These are phyloP conservation scores for Sarcophaga bullata DNA, from an alignment of 1,140 invertebrate genomes.

Conservation along the genomic window DNA sequence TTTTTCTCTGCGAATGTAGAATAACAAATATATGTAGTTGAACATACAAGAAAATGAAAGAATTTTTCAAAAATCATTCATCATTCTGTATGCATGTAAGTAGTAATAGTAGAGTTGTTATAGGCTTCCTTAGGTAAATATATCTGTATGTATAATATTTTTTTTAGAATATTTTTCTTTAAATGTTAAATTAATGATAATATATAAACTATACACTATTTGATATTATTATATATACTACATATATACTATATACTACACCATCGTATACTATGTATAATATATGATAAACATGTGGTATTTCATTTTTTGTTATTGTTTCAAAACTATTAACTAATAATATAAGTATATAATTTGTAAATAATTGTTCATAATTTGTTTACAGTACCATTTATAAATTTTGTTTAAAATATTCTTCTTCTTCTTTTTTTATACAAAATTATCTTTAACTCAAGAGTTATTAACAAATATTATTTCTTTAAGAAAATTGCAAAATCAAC, in stretches of 20 bases:
- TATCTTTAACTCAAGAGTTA: conserved; percentile 29
- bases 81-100: neutral
- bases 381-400: conserved; percentile 24
- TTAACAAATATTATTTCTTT: conserved; percentile 7
- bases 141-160: neutral
- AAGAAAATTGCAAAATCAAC: conserved; percentile 19
- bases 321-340: conserved; percentile 22
- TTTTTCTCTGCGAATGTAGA: no score
- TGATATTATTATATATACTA: neutral
- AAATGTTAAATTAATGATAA: conserved; percentile 17
- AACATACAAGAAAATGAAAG: no score
- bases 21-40: no score
- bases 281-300: no score
- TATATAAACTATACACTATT: conserved; percentile 38
- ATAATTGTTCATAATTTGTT: conserved; percentile 35
- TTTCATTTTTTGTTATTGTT: conserved; percentile 29
- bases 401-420: neutral
- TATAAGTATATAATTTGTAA: conserved; percentile 28
- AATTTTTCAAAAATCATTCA: no score
- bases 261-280: no score
- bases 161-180: conserved; percentile 14
- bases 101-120: conserved; percentile 10
- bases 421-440: conserved; percentile 11
- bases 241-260: conserved; percentile 36
- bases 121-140: conserved; percentile 1